These are phyloP conservation scores for Pinctada fucata DNA, from an alignment of 2,888 invertebrate species.

Conservation along the genomic window DNA sequence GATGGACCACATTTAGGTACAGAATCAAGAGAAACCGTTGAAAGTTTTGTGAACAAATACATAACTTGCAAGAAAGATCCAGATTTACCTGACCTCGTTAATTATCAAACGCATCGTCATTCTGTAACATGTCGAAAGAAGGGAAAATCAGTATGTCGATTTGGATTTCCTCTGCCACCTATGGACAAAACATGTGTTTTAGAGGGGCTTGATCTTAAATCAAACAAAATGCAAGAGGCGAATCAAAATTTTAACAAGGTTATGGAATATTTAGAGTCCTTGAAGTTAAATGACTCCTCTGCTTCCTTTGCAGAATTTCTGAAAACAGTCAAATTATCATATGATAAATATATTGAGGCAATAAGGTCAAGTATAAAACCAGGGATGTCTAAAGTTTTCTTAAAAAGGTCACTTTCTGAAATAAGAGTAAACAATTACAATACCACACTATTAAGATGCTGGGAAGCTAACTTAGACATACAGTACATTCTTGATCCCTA, in stretches of 20 bases:
- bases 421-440: conserved; percentile 29
- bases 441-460: conserved; percentile 25
- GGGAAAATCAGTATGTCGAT: conserved; percentile 41
- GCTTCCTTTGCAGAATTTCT: conserved; percentile 5
- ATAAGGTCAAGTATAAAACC: conserved; percentile 19
- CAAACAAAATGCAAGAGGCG: background rate
- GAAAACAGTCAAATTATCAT: background rate
- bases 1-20: conserved; percentile 40
- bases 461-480: conserved; percentile 45
- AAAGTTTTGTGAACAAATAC: conserved; percentile 45
- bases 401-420: conserved; percentile 13
- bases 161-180: conserved; percentile 48
- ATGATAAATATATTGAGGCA: conserved; percentile 5
- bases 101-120: conserved; percentile 46
- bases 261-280: background rate
- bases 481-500: conserved; percentile 50
- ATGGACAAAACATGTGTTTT: conserved; percentile 38
- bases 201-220: conserved; percentile 30
- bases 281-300: conserved; percentile 11
- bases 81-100: conserved; percentile 27
- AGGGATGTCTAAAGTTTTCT: conserved; percentile 22
- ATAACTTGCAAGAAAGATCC: conserved; percentile 40
- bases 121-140: conserved; percentile 46
- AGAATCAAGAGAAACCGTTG: conserved; percentile 19
- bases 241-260: background rate